Evolutionary conservation across 2,113 vertebrate species (phyloP).

Genomic region (Oncorhynchus gorbuscha): DNA sequence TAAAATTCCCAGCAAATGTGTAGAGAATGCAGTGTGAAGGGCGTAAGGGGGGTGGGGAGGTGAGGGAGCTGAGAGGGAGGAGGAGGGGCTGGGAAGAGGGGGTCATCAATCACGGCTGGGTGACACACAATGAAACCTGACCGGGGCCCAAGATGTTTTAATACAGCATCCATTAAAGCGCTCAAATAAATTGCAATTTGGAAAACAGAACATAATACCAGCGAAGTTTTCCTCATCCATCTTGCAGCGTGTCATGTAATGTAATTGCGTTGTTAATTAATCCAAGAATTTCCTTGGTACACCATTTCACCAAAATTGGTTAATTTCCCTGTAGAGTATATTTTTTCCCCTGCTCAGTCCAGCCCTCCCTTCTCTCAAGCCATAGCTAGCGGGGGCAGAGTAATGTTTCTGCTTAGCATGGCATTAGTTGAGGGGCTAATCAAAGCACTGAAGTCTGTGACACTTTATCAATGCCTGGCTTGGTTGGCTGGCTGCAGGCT

Average conservation of each 20-base stretch:
- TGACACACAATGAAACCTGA: constrained; percentile 99
- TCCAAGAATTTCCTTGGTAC: constrained; percentile 95
- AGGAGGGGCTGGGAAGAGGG: constrained; percentile 75
- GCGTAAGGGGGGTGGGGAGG: constrained; percentile 40
- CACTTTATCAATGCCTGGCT: constrained; percentile 87
- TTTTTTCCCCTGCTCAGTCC: constrained; percentile 64
- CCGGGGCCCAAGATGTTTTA: constrained; percentile 97
- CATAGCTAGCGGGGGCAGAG: constrained; percentile 72
- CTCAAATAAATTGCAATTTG: constrained; percentile 99
- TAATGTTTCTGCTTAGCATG: constrained; percentile 88
- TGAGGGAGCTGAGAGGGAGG: constrained; percentile 45
- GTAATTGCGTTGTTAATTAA: constrained; percentile 99
- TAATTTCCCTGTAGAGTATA: constrained; percentile 95
- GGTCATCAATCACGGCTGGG: constrained; percentile 96
- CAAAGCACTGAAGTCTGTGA: constrained; percentile 87
- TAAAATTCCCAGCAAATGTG: constrained; percentile 93
- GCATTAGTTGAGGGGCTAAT: constrained; percentile 86
- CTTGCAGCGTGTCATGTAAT: constrained; percentile 98
- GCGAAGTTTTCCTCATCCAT: constrained; percentile 99
- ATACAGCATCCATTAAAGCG: constrained; percentile 99
- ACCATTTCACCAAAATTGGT: constrained; percentile 86
- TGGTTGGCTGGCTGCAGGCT: constrained; percentile 67
- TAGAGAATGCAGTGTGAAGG: constrained; percentile 85
- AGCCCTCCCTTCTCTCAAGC: constrained; percentile 45
- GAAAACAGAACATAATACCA: constrained; percentile 99